Evolutionary conservation across 2,797 vertebrate genomes (phyloP).

Genomic region (Phoxinus dragarum): DNA sequence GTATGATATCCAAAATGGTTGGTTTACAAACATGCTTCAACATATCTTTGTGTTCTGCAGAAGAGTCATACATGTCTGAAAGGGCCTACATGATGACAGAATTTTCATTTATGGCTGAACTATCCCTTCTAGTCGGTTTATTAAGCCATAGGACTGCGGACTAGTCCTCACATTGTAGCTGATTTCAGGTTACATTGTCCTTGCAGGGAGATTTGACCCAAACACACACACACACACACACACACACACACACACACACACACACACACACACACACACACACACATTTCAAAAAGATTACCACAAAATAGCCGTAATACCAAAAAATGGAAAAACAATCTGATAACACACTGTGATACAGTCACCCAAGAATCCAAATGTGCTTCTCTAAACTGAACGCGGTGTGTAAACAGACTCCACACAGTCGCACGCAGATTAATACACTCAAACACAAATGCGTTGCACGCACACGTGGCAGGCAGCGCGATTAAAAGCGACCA

Average conservation of each 20-base stretch:
- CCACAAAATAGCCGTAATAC: background rate
- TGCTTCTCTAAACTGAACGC: background rate
- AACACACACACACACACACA: background rate
- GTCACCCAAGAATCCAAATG: background rate
- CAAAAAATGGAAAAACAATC: background rate
- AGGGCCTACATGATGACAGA: background rate
- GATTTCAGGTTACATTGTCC: background rate
- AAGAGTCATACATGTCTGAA: background rate
- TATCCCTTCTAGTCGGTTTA: background rate
- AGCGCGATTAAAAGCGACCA: slow-evolving; percentile 7
- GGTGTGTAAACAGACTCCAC: slow-evolving; percentile 19
- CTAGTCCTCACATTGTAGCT: background rate
- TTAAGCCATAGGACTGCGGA: background rate
- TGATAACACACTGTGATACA: background rate
- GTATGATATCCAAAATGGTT: background rate
- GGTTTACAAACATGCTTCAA: background rate
- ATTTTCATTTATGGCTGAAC: background rate
- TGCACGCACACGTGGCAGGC: slow-evolving; percentile 54
- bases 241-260: too few species aligned
- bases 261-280: background rate
- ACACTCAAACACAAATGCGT: slow-evolving; percentile 64
- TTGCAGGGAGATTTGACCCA: background rate
- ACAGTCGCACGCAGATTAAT: slow-evolving; percentile 48
- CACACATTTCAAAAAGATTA: background rate
- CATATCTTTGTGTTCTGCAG: background rate